These are phyloP conservation scores for Simalia tracyae DNA, from an alignment of 2,797 vertebrate species.

Conservation along the genomic window DNA sequence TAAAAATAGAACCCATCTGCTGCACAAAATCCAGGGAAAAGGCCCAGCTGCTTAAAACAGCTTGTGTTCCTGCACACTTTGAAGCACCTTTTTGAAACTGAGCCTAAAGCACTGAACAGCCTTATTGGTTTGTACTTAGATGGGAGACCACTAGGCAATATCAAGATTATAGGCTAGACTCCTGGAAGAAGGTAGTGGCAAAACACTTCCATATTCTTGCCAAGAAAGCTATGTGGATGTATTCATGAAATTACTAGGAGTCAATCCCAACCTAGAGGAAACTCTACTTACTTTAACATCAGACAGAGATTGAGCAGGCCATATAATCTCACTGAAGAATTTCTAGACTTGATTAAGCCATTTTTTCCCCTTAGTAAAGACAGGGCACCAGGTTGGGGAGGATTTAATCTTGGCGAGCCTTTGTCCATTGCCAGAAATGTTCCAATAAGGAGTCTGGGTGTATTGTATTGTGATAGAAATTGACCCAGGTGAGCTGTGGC, in stretches of 20 bases:
- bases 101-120: neutral
- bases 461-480: neutral
- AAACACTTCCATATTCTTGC: neutral
- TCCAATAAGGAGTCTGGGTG: neutral
- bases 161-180: neutral
- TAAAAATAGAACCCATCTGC: neutral
- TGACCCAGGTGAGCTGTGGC: neutral
- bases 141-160: neutral
- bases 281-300: neutral
- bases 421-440: neutral
- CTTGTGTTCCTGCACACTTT: slow-evolving; percentile 1
- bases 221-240: neutral
- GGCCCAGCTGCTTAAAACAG: neutral
- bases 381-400: neutral
- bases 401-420: neutral
- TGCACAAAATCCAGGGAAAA: neutral
- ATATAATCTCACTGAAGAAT: neutral
- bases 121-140: neutral
- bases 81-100: neutral
- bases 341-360: neutral
- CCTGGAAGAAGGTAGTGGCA: neutral
- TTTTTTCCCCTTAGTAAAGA: neutral
- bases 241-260: neutral
- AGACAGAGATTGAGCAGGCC: neutral
- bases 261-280: neutral